Evolutionary conservation across 2,888 invertebrate genomes (phyloP).

Genomic region (Drosophila macrothrix): DNA sequence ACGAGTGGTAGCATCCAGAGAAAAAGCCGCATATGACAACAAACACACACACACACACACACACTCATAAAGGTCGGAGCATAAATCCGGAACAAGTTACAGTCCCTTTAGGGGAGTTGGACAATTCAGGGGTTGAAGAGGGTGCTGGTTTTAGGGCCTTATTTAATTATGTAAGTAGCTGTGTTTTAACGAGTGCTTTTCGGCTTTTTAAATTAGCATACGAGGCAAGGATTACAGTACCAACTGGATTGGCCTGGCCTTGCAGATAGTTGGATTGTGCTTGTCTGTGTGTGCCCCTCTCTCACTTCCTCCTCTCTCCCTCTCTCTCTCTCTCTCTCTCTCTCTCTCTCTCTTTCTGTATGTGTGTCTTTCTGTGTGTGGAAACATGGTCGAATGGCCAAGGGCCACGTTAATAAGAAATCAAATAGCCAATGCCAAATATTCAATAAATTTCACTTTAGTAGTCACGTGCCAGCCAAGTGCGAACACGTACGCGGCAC

Average conservation of each 20-base stretch:
- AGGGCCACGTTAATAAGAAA: slow-evolving; percentile 76
- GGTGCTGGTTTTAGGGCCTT: slow-evolving; percentile 8
- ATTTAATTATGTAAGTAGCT: slow-evolving; percentile 65
- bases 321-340: neutral
- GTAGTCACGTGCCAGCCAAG: slow-evolving; percentile 79
- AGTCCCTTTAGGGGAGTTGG: slow-evolving; percentile 26
- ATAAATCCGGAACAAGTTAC: slow-evolving; percentile 49
- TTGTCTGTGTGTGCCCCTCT: neutral
- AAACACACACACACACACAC: slow-evolving; percentile 17
- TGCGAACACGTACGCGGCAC: slow-evolving; percentile 77
- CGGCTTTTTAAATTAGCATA: slow-evolving; percentile 65
- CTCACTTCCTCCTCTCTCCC: neutral
- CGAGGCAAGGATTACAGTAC: slow-evolving; percentile 35
- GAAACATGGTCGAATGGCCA: slow-evolving; percentile 10
- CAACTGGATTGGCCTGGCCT: slow-evolving; percentile 15
- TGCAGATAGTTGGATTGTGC: slow-evolving; percentile 31
- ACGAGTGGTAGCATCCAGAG: slow-evolving; percentile 29
- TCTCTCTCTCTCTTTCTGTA: neutral
- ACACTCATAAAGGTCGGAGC: slow-evolving; percentile 26
- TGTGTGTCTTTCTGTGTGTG: slow-evolving; percentile 6
- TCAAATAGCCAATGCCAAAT: slow-evolving; percentile 81
- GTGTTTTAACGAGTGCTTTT: slow-evolving; percentile 41
- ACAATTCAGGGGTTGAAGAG: neutral
- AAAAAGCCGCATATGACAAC: slow-evolving; percentile 29
- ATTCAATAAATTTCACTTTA: slow-evolving; percentile 81